Base-by-base conservation (phyloP, 2,113 vertebrate species). In the Pomatostomus ruficeps region DNA sequence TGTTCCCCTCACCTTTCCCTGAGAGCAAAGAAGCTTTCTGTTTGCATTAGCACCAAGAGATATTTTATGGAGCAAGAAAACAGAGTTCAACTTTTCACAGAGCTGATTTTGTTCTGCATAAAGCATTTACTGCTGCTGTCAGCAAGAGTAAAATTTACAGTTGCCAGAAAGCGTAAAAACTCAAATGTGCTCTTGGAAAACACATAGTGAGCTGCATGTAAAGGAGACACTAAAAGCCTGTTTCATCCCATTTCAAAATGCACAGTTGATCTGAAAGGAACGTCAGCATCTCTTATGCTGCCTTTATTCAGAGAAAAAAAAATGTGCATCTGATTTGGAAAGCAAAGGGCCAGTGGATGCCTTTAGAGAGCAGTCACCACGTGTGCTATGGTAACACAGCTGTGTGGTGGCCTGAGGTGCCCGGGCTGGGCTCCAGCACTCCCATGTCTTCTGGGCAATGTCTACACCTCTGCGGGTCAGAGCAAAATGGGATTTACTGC, bases 81-180 rank as follows among this genome's bases (percentile, higher is more conserved):
- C 83, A 91, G 91, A 95, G 93, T 96, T 97, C 95, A 96, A 93
- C 85, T 91, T 97, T 96, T 96, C 95, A 94, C 71, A 82, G 88
- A 76, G 89, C 87, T 93, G 89, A 96, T 96, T 93, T 95, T 93
- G 82, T 93, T 96, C 94, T 91, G 89, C 89, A 84, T 97, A 95
- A 94, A 96, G 92, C 95, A 93, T 94, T 97, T 97, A 94, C 96
- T 93, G 87, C 97, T 97, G 82, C 93, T 96, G 95, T 97, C 96
- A 96, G 92, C 95, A 96, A 86, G 91, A 94, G 76, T 82, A 95
- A 91, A 96, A 97, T 96, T 95, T 97, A 91, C 89, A 85, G 91
- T 96, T 96, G 89, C 92, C 95, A 96, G 95, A 95, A 91, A 97
- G 87, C n/a, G 12, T 96, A 90, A 93, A 94, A 95, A 94, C 95